Evolutionary conservation across 2,797 vertebrate species (phyloP).

Genomic region (Trachurus trachurus): DNA sequence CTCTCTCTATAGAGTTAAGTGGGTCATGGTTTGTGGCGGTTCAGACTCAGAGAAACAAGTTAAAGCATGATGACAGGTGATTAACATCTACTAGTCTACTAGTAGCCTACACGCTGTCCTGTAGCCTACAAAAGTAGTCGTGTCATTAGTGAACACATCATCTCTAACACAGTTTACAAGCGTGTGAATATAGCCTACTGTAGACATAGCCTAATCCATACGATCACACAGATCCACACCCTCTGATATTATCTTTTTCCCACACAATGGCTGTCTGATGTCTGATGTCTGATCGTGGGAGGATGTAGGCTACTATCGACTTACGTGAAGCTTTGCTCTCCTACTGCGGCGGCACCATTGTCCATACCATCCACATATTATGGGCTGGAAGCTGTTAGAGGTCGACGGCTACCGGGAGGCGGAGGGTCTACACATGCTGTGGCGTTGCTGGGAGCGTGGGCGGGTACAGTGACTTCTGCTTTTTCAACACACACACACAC

Average conservation of each 20-base stretch:
- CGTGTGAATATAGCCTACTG: not conserved
- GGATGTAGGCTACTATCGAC: constrained; percentile 17
- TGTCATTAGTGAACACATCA: not conserved
- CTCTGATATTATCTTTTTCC: constrained; percentile 1
- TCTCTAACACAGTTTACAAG: not conserved
- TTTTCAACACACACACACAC: too few relatives aligned
- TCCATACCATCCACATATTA: constrained; percentile 34
- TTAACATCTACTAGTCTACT: not conserved
- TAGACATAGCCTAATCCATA: not conserved
- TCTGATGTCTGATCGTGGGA: constrained; percentile 1
- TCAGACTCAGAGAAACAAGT: not conserved
- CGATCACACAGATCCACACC: not conserved
- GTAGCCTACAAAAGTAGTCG: not conserved
- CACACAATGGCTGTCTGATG: not conserved
- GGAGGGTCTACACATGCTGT: not conserved
- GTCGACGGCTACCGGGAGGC: too few relatives aligned
- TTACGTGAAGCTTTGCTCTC: constrained; percentile 38
- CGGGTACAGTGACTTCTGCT: too few relatives aligned
- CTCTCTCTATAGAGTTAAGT: too few relatives aligned
- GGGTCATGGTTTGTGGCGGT: too few relatives aligned
- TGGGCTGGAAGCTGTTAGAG: constrained; percentile 9
- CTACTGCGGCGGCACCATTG: constrained; percentile 36
- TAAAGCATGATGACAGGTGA: not conserved
- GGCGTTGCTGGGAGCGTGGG: not conserved
- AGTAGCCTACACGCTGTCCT: too few relatives aligned